Evolutionary conservation across 2,797 vertebrate species (phyloP).

Genomic region (Pteronotus mesoamericanus): DNA sequence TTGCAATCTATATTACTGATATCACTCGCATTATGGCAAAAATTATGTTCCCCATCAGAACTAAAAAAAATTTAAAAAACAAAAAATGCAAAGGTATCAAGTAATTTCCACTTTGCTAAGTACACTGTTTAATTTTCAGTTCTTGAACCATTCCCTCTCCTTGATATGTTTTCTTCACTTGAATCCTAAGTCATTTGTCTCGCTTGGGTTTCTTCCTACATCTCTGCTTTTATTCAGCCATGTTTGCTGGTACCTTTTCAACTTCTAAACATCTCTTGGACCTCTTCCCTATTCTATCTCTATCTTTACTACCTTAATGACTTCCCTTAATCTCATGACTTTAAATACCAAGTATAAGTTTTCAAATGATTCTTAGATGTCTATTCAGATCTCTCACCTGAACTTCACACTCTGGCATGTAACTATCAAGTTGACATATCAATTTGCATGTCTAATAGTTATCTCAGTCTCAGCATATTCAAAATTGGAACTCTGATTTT

Average conservation of each 20-base stretch:
- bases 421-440: not conserved
- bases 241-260: not conserved
- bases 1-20: not conserved
- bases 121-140: not conserved
- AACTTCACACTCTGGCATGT: not conserved
- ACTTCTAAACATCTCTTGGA: not conserved
- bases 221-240: not conserved
- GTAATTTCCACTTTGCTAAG: not conserved
- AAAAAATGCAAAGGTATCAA: not conserved
- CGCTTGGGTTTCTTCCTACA: not conserved
- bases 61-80: not conserved
- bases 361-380: not conserved
- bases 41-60: not conserved
- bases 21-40: not conserved
- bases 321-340: not conserved
- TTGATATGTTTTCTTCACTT: not conserved
- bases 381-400: not conserved
- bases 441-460: not conserved
- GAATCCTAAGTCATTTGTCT: not conserved
- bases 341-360: not conserved
- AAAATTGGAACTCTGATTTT: not conserved
- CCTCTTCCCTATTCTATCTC: not conserved
- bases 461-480: not conserved
- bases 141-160: not conserved
- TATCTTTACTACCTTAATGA: not conserved